Evolutionary conservation across 2,113 vertebrate genomes (phyloP).

Genomic region (Actinemys pallida): DNA sequence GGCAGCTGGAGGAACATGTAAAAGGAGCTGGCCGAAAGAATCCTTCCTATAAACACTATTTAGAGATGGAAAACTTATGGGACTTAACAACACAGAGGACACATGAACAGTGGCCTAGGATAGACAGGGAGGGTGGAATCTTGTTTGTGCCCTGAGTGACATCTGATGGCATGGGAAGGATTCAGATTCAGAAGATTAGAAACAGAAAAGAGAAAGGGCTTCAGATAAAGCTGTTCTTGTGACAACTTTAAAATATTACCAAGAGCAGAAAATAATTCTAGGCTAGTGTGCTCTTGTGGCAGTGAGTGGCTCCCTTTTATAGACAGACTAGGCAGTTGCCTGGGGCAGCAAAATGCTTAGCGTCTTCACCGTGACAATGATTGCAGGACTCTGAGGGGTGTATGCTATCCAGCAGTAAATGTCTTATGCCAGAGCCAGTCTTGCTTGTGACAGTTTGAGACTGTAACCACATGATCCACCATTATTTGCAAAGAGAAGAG

Average conservation of each 20-base stretch:
- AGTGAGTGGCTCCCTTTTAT: not conserved
- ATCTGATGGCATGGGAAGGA: not conserved
- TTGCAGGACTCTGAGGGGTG: fast-evolving
- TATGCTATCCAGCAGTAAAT: not conserved
- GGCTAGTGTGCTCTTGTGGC: not conserved
- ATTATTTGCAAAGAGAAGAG: not conserved
- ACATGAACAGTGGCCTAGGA: fast-evolving
- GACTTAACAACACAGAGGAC: not conserved
- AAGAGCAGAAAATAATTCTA: not conserved
- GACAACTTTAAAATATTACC: not conserved
- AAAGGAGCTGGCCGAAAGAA: not conserved
- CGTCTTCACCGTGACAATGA: fast-evolving
- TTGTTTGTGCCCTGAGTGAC: not conserved
- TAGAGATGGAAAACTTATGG: not conserved
- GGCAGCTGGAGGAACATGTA: not conserved
- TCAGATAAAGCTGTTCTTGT: not conserved
- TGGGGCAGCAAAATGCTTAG: not conserved
- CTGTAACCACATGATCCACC: fast-evolving
- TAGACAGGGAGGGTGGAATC: not conserved
- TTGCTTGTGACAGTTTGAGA: not conserved
- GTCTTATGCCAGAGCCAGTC: not conserved
- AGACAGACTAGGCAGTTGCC: not conserved
- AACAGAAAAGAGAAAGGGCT: not conserved
- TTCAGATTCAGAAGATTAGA: not conserved
- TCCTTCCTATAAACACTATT: fast-evolving